Base-by-base conservation (phyloP, 2,113 vertebrate genomes). In the Zosterops pallidus region DNA sequence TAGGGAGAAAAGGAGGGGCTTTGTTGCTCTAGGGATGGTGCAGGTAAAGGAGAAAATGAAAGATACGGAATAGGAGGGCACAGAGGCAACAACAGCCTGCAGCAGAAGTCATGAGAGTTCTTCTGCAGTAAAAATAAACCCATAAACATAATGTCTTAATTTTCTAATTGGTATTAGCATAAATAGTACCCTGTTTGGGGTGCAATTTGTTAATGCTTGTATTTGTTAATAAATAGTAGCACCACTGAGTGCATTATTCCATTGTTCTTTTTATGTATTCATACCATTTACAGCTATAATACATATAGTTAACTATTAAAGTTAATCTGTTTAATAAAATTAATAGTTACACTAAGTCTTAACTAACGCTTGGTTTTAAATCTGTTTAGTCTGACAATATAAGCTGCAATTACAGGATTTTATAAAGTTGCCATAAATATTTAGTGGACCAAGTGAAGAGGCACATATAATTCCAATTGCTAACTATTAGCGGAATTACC, bases 401-500 rank as follows among this genome's bases (percentile, higher is more conserved):
- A 96, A 75, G 57, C 53, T 88, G 22, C 93, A 77, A 96, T 86
- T 95, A 95, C 63, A 86, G 87, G 92, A 91, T n/a, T 79, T 49
- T 65, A 53, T 64, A 77, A 96, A 96, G 74, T 49, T 93, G 64
- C 83, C 96, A 97, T 94, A 97, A 95, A 87, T 80, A 94, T 95
- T 97, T 97, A 96, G 94, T 86, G 90, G 94, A 93, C 64, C 85
- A 97, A 97, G 96, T 82, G 94, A 96, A 92, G 86, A 83, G 94
- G 95, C 75, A 86, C 56, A 96, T 69, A 90, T 93, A 97, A 95
- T 76, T 35, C 80, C 82, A 93, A 60, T 92, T 97, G 94, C 92
- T 96, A 96, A 86, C 84, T 96, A 84, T 96, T 97, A 96, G 89
- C 78, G 92, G 94, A 95, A 96, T 97, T 97, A 96, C 75, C 95